phyloP scores from a whole-genome alignment of 2,888 invertebrate species.

The Blomia tropicalis region DNA sequence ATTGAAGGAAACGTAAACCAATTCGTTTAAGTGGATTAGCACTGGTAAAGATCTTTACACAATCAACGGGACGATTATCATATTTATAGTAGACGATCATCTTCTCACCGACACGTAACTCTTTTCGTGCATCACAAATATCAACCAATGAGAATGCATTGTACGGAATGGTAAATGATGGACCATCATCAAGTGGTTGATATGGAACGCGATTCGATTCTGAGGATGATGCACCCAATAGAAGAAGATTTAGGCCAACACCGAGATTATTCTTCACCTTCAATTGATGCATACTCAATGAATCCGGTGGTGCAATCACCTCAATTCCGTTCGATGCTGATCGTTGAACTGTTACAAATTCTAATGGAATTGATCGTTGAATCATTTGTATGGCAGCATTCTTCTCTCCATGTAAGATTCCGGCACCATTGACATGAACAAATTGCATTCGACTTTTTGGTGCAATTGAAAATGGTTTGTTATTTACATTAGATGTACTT shows the following conservation, averaged over 20 bases:
- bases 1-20: slow-evolving; percentile 73
- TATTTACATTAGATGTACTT: slow-evolving; percentile 32
- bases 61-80: slow-evolving; percentile 85
- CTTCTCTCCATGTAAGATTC: slow-evolving; percentile 84
- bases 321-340: slow-evolving; percentile 84
- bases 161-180: slow-evolving; percentile 50
- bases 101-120: slow-evolving; percentile 70
- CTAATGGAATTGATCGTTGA: slow-evolving; percentile 66
- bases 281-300: slow-evolving; percentile 50
- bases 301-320: slow-evolving; percentile 68
- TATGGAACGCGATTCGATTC: slow-evolving; percentile 69
- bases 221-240: slow-evolving; percentile 64
- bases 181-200: slow-evolving; percentile 57
- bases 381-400: slow-evolving; percentile 80
- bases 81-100: slow-evolving; percentile 89
- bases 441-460: slow-evolving; percentile 35
- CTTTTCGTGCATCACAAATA: slow-evolving; percentile 87
- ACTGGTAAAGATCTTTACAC: slow-evolving; percentile 87
- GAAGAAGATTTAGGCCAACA: slow-evolving; percentile 70
- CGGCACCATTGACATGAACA: slow-evolving; percentile 73
- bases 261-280: slow-evolving; percentile 61
- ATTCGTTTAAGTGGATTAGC: slow-evolving; percentile 67
- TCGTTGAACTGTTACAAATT: slow-evolving; percentile 57
- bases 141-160: slow-evolving; percentile 83
- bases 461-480: too few species aligned